phyloP scores from a whole-genome alignment of 1,140 invertebrate species.

The Bradynema listronoti region DNA sequence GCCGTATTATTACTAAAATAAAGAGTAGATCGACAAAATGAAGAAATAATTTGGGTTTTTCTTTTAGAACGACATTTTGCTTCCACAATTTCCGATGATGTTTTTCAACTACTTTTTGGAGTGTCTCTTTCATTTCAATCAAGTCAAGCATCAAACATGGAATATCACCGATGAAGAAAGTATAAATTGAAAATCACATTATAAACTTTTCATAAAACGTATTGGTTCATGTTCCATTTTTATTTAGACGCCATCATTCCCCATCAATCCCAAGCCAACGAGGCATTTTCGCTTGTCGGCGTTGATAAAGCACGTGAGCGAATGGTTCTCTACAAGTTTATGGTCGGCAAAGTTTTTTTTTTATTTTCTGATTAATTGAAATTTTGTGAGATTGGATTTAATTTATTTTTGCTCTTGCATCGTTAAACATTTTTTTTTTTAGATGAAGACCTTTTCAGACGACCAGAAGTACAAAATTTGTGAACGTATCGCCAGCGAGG shows the following conservation, averaged over 20 bases:
- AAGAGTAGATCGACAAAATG: too few species aligned
- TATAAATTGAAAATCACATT: too few species aligned
- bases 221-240: neutral
- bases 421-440: slow-evolving; percentile 6
- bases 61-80: slow-evolving; percentile 49
- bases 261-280: slow-evolving; percentile 13
- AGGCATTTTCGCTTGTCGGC: slow-evolving; percentile 18
- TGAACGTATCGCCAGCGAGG: slow-evolving; percentile 28
- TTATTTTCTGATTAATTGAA: slow-evolving; percentile 1
- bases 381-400: neutral
- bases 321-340: slow-evolving; percentile 41
- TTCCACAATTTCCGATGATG: slow-evolving; percentile 58
- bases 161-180: neutral
- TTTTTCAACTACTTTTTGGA: slow-evolving; percentile 60
- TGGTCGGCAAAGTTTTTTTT: slow-evolving; percentile 19
- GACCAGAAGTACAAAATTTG: slow-evolving; percentile 27
- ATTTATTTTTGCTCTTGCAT: neutral
- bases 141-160: slow-evolving; percentile 23
- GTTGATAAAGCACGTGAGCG: slow-evolving; percentile 13
- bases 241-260: neutral
- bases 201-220: too few species aligned
- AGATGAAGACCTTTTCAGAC: slow-evolving; percentile 36
- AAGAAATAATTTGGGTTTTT: too few species aligned
- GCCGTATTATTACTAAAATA: too few species aligned
- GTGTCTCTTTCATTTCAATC: slow-evolving; percentile 59